A percentile compares a stretch with the other conserved stretches of the same genome.
These are phyloP conservation scores for Beroe ovata DNA, from an alignment of 37 sponge, comb jelly and placozoan species.

Conservation along the genomic window DNA sequence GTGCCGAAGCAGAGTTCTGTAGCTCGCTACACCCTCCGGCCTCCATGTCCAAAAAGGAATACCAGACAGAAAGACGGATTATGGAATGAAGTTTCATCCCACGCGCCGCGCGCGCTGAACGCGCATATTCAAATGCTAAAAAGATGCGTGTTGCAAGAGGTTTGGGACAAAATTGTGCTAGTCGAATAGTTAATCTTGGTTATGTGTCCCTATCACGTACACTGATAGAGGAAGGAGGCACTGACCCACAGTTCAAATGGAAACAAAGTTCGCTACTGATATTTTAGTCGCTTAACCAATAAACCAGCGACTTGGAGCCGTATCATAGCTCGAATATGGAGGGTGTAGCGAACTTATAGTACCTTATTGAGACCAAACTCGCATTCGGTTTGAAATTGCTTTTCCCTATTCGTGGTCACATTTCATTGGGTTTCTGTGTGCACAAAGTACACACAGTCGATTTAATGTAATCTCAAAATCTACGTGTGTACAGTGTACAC, in stretches of 20 bases:
- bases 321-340: background rate
- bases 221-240: conserved; percentile 14
- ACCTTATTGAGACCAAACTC: conserved; percentile 54
- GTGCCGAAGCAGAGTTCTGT: too few species aligned
- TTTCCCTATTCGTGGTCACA: too few species aligned
- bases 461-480: too few species aligned
- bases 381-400: background rate
- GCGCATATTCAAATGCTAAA: background rate
- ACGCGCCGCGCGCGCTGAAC: background rate
- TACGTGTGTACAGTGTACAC: background rate
- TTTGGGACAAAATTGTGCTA: background rate
- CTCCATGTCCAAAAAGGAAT: too few species aligned
- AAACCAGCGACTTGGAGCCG: background rate
- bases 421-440: too few species aligned
- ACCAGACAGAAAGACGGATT: too few species aligned
- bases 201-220: background rate
- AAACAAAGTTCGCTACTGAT: conserved; percentile 52
- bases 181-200: background rate
- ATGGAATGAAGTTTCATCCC: too few species aligned
- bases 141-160: background rate
- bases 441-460: conserved; percentile 48
- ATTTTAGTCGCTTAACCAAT: background rate
- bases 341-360: conserved; percentile 40
- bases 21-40: too few species aligned
- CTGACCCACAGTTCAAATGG: conserved; percentile 58